Evolutionary conservation across 1,140 invertebrate species (phyloP).

Genomic region (Plutomurus gul): DNA sequence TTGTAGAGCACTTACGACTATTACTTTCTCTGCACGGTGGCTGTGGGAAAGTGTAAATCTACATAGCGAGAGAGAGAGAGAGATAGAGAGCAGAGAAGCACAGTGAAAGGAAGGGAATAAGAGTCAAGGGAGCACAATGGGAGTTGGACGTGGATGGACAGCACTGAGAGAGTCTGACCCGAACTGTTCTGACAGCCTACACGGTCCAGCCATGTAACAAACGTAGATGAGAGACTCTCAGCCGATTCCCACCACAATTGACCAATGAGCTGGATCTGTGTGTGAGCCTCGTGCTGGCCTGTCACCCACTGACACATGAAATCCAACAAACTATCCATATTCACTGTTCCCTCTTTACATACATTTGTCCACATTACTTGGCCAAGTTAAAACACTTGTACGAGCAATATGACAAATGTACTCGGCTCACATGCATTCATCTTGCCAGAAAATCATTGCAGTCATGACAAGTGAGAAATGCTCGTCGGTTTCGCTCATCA

Average conservation of each 20-base stretch:
- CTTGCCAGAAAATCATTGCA: not conserved
- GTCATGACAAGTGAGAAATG: slow-evolving; percentile 12
- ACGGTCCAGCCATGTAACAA: not conserved
- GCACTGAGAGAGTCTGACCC: not conserved
- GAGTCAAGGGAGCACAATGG: not conserved
- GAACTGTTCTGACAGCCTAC: not conserved
- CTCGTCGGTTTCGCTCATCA: not conserved
- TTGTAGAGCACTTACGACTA: not conserved
- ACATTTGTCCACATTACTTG: slow-evolving; percentile 12
- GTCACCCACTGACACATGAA: not conserved
- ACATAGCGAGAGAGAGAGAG: not conserved
- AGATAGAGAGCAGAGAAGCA: not conserved
- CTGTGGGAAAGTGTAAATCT: not conserved
- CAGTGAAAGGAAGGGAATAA: not conserved
- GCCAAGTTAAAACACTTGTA: not conserved
- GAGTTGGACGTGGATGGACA: not conserved
- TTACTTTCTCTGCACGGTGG: not conserved
- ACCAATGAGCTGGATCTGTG: slow-evolving; percentile 2
- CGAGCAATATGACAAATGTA: slow-evolving; percentile 10
- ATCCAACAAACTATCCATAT: slow-evolving; percentile 1
- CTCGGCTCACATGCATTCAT: slow-evolving; percentile 5
- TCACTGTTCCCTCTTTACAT: not conserved
- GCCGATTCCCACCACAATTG: slow-evolving; percentile 20
- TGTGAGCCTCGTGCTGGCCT: not conserved
- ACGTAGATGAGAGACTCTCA: slow-evolving; percentile 2